Percentiles rank a stretch among this genome's conserved stretches.
These are phyloP conservation scores for Hippocampus zosterae DNA, from an alignment of 2,113 vertebrate species.

Conservation along the genomic window DNA sequence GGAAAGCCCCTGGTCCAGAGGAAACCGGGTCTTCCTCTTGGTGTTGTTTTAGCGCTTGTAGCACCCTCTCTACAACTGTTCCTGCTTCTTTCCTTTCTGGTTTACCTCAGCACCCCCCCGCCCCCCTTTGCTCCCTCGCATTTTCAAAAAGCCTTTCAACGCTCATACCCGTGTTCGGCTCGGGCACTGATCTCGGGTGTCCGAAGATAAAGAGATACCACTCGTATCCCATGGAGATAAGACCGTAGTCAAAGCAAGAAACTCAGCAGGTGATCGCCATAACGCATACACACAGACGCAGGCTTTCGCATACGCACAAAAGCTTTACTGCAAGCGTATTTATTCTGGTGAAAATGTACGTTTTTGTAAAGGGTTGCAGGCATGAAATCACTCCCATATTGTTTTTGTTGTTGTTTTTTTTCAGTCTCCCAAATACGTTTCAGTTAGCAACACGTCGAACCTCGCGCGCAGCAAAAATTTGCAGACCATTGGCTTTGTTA, in stretches of 20 bases:
- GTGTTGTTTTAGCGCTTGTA: constrained; percentile 48
- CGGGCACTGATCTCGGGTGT: constrained; percentile 27
- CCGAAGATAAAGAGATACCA: constrained; percentile 38
- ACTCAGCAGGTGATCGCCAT: constrained; percentile 3
- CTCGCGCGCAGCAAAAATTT: not conserved
- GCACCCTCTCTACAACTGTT: constrained; percentile 38
- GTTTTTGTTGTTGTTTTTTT: too few relatives aligned
- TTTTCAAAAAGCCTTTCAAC: constrained; percentile 15
- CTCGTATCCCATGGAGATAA: constrained; percentile 38
- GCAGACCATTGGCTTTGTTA: not conserved
- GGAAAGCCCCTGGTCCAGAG: constrained; percentile 40
- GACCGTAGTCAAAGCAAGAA: constrained; percentile 12
- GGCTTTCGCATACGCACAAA: not conserved
- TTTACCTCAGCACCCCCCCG: constrained; percentile 29
- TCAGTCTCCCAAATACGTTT: too few relatives aligned
- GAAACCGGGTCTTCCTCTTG: constrained; percentile 46
- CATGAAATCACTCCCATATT: not conserved
- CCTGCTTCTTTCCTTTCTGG: constrained; percentile 40
- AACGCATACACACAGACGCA: not conserved
- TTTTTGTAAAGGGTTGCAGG: constrained; percentile 11
- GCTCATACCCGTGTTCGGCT: constrained; percentile 28
- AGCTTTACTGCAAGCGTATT: not conserved
- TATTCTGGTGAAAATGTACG: not conserved
- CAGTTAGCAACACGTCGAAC: too few relatives aligned
- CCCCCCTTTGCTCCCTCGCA: not conserved